Conservation (phyloP, 2,888 invertebrate species). For the Eupsilia transversa region DNA sequence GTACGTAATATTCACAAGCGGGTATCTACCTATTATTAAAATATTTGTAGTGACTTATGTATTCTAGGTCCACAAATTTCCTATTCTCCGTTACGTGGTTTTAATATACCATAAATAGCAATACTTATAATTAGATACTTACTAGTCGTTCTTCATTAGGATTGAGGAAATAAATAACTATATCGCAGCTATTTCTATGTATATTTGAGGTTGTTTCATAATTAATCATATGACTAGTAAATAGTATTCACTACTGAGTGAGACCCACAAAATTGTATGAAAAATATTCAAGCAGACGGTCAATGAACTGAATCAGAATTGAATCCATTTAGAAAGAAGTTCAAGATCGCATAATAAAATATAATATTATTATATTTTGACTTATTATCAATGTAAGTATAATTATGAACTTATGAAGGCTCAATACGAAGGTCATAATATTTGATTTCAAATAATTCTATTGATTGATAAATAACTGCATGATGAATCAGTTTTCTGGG, state of each 20-base stretch:
- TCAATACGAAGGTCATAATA: constrained; percentile 35
- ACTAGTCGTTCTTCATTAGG: neutral
- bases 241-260: constrained; percentile 6
- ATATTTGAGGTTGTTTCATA: constrained; percentile 2
- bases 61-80: neutral
- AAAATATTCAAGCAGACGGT: constrained; percentile 46
- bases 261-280: constrained; percentile 25
- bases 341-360: constrained; percentile 55
- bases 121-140: neutral
- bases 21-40: neutral
- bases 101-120: neutral
- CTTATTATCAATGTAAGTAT: neutral
- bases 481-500: constrained; percentile 44
- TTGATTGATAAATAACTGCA: constrained; percentile 44
- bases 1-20: neutral
- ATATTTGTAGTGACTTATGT: neutral
- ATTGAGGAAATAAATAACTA: constrained; percentile 22
- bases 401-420: constrained; percentile 3
- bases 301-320: constrained; percentile 63
- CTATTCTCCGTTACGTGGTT: no score
- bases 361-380: neutral
- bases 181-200: neutral
- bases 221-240: neutral
- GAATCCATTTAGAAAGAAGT: constrained; percentile 49
- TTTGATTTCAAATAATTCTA: constrained; percentile 48